Conservation (phyloP, 2,113 vertebrate genomes). For the Rhabdornis inornatus region DNA sequence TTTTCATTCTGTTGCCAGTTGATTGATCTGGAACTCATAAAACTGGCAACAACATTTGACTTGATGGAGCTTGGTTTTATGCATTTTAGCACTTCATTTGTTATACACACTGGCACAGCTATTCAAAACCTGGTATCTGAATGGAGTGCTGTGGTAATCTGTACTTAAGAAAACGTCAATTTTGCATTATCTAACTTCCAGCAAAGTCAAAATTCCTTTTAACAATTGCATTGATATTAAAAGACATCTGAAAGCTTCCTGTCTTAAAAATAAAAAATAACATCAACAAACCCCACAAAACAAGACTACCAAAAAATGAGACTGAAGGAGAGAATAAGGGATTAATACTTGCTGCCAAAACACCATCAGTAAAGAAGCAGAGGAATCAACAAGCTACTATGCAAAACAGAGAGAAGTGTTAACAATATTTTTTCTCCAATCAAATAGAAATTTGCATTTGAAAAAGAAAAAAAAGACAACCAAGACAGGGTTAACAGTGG, state of each 20-base stretch:
- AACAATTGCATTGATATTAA: not conserved
- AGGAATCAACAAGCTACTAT: not conserved
- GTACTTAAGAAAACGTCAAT: not conserved
- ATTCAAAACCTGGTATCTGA: not conserved
- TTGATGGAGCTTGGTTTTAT: not conserved
- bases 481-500: not conserved
- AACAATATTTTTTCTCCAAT: not conserved
- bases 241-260: not conserved
- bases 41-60: not conserved
- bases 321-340: not conserved
- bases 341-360: not conserved
- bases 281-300: not conserved
- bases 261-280: not conserved
- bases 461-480: not conserved
- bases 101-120: not conserved
- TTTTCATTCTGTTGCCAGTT: not conserved
- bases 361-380: not conserved
- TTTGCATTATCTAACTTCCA: not conserved
- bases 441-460: not conserved
- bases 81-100: not conserved
- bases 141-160: not conserved
- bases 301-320: not conserved
- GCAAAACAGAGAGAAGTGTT: not conserved
- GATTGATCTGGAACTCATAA: not conserved
- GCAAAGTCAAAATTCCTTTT: not conserved